Conservation (phyloP, 2,113 vertebrate genomes). For the Panurus biarmicus region DNA sequence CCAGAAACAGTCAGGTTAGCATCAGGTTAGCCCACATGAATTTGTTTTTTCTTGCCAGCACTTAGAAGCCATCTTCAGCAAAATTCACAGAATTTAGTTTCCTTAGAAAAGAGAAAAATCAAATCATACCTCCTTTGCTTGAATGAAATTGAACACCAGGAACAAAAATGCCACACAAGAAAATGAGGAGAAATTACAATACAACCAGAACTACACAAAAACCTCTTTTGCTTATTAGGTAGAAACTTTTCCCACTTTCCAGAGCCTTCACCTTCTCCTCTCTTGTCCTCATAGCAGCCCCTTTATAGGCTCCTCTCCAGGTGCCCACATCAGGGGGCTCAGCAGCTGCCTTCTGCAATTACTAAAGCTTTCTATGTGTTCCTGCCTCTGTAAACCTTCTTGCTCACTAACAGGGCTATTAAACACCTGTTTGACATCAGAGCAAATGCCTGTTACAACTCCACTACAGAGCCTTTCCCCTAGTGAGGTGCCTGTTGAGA, state of each 20-base stretch:
- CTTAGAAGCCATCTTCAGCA: neutral
- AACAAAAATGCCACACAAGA: neutral
- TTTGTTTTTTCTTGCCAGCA: neutral
- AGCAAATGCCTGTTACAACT: neutral
- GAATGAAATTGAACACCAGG: neutral
- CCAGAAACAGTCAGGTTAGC: neutral
- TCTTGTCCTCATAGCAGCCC: fast-evolving
- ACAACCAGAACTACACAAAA: neutral
- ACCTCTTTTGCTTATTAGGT: fast-evolving
- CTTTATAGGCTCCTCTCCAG: neutral
- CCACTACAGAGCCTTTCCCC: neutral
- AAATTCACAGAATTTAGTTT: neutral
- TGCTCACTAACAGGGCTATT: fast-evolving
- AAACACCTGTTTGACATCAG: neutral
- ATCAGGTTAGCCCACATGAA: neutral
- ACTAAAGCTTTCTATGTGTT: neutral
- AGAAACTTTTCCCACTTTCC: neutral
- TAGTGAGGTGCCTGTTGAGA: neutral
- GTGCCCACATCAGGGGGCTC: neutral
- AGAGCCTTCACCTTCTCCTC: neutral
- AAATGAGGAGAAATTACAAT: neutral
- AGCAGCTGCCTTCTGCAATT: neutral
- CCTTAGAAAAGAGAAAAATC: neutral
- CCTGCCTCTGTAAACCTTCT: neutral
- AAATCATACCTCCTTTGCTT: neutral